A percentile compares a stretch with the other conserved stretches of the same genome.
These are phyloP conservation scores for Sylvia atricapilla DNA, from an alignment of 2,113 vertebrate species.

Conservation along the genomic window DNA sequence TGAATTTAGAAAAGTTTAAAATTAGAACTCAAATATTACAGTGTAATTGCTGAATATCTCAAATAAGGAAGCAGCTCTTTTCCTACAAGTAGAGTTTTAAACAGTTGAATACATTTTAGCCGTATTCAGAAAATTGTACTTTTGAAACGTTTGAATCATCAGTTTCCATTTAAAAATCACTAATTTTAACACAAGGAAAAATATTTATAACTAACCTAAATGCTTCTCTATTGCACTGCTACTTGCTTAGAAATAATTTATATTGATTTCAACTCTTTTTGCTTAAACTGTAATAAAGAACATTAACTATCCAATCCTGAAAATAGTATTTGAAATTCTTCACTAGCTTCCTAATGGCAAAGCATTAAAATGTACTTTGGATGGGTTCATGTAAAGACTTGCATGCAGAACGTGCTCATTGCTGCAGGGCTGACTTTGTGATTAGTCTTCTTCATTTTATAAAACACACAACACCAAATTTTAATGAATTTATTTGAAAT, in stretches of 20 bases:
- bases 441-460: neutral
- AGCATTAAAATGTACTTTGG: neutral
- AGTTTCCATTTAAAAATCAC: neutral
- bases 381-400: neutral
- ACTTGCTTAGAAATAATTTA: neutral
- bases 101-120: neutral
- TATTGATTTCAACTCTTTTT: neutral
- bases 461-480: constrained; percentile 29
- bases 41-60: neutral
- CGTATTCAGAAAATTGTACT: neutral
- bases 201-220: neutral
- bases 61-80: neutral
- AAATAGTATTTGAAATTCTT: neutral
- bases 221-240: neutral
- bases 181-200: neutral
- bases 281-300: constrained; percentile 42
- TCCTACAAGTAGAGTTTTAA: neutral
- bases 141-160: neutral
- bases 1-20: neutral
- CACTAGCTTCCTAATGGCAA: neutral
- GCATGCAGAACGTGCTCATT: fast-evolving
- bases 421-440: neutral
- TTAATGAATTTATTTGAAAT: constrained; percentile 95
- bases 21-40: neutral
- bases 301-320: neutral